Conservation (phyloP, 2,113 vertebrate genomes). For the Clinocottus analis region DNA sequence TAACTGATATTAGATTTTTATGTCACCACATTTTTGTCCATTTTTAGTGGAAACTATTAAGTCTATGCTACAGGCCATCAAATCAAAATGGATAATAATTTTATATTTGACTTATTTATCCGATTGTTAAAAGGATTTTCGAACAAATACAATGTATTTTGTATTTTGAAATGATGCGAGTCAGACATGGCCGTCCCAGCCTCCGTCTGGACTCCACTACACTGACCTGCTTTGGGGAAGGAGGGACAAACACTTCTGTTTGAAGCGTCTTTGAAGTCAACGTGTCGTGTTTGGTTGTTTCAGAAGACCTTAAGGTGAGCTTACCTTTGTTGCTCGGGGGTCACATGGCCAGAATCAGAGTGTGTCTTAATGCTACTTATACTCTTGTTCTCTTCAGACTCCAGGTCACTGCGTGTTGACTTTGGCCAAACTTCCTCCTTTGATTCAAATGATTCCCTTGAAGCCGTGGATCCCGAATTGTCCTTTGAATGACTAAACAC, state of each 20-base stretch:
- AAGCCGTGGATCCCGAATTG: slow-evolving; percentile 65
- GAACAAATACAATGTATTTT: not conserved
- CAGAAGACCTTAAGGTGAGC: not conserved
- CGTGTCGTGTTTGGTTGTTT: not conserved
- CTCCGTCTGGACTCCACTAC: not conserved
- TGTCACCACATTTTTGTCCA: too few relatives aligned
- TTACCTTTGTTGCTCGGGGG: slow-evolving; percentile 82
- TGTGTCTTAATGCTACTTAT: slow-evolving; percentile 79
- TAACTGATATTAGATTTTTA: not conserved
- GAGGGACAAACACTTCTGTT: not conserved
- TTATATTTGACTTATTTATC: not conserved
- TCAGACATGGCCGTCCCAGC: not conserved
- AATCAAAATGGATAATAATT: not conserved
- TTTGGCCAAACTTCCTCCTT: slow-evolving; percentile 36
- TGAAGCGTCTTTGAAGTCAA: not conserved
- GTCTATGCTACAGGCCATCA: not conserved
- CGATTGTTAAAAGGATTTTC: not conserved
- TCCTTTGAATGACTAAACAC: slow-evolving; percentile 76
- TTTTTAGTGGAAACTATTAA: not conserved
- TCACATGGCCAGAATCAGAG: slow-evolving; percentile 67
- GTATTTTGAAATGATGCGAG: not conserved
- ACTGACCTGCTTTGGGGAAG: not conserved
- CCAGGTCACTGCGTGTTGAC: slow-evolving; percentile 81
- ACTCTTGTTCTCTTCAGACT: slow-evolving; percentile 88
- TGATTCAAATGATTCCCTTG: slow-evolving; percentile 48